These are phyloP conservation scores for Phymatocera aterrima DNA, from an alignment of 2,888 invertebrate species.

Conservation along the genomic window DNA sequence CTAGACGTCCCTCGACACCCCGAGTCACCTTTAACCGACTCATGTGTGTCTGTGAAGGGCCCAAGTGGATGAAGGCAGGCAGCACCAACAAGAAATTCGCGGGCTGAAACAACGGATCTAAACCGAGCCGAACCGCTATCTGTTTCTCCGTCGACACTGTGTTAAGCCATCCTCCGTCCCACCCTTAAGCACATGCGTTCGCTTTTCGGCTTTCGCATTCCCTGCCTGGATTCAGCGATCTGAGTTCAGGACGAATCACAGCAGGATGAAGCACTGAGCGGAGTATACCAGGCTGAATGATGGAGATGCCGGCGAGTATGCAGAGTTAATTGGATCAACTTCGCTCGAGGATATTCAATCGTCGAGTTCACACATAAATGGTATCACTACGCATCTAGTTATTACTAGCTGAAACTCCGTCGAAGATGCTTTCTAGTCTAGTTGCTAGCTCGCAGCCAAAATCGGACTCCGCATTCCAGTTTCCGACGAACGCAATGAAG, in stretches of 20 bases:
- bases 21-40: conserved; percentile 19
- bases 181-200: neutral
- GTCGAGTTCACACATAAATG: neutral
- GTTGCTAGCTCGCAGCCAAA: neutral
- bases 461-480: neutral
- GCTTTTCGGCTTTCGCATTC: conserved; percentile 28
- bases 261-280: conserved; percentile 33
- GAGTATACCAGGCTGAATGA: conserved; percentile 7
- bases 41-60: conserved; percentile 17
- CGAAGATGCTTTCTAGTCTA: neutral
- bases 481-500: neutral
- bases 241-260: conserved; percentile 53
- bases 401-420: neutral
- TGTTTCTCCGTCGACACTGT: conserved; percentile 32
- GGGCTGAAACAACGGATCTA: conserved; percentile 16
- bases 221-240: conserved; percentile 56
- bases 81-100: neutral
- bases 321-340: conserved; percentile 63
- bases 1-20: conserved; percentile 45
- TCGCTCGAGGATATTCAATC: conserved; percentile 49
- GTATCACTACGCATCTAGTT: neutral
- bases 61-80: conserved; percentile 41
- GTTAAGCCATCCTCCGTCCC: neutral
- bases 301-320: conserved; percentile 24
- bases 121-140: conserved; percentile 28